Evolutionary conservation across 1,140 invertebrate species (phyloP).

Genomic region (Oncopodura yosiiana): DNA sequence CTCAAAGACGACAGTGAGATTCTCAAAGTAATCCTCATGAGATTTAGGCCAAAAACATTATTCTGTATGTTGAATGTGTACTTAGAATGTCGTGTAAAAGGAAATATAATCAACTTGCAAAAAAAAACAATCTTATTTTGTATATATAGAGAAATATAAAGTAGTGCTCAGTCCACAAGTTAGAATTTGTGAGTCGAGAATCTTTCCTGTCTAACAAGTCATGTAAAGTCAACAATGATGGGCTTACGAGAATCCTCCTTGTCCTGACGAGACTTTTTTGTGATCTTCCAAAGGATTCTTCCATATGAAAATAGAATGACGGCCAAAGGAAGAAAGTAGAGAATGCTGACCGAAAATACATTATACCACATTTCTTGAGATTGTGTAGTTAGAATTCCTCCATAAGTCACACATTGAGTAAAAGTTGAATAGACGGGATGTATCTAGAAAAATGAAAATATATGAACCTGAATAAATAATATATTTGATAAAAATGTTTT

Average conservation of each 20-base stretch:
- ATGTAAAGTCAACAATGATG: not conserved
- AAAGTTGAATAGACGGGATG: slow-evolving; percentile 58
- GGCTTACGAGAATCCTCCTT: not conserved
- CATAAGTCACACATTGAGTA: slow-evolving; percentile 68
- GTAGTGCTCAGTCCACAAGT: not conserved
- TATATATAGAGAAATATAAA: slow-evolving; percentile 71
- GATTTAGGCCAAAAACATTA: no score
- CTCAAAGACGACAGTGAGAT: no score
- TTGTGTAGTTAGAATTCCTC: slow-evolving; percentile 50
- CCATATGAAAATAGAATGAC: slow-evolving; percentile 64
- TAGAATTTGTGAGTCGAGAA: slow-evolving; percentile 1
- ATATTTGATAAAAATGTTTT: not conserved
- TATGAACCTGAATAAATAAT: slow-evolving; percentile 43
- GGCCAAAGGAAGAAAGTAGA: slow-evolving; percentile 65
- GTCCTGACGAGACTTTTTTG: slow-evolving; percentile 38
- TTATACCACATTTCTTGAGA: slow-evolving; percentile 60
- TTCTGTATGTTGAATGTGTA: no score
- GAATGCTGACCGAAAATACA: slow-evolving; percentile 58
- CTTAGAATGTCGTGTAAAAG: slow-evolving; percentile 63
- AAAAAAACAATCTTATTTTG: slow-evolving; percentile 63
- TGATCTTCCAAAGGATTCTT: slow-evolving; percentile 64
- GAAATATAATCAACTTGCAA: slow-evolving; percentile 72
- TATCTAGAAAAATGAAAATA: slow-evolving; percentile 59
- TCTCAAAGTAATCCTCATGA: no score
- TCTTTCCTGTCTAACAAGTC: not conserved